Percentiles rank a stretch among this genome's conserved stretches.
Conservation (phyloP, 2,888 invertebrate genomes). For the Imbricaverruca yamaguchii region DNA sequence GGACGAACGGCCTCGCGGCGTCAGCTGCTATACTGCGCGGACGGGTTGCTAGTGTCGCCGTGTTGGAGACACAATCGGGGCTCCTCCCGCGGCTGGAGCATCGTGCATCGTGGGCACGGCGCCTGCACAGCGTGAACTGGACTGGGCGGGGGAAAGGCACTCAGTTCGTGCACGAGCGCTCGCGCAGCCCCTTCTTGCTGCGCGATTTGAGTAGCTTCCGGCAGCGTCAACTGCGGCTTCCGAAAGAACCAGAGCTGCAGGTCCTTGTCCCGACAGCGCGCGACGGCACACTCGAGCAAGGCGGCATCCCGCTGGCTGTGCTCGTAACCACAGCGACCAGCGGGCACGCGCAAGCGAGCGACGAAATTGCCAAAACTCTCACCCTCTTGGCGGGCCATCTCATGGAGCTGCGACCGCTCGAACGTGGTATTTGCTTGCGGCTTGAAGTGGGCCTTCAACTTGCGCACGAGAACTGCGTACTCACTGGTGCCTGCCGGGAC, state of each 20-base stretch:
- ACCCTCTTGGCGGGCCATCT: not conserved
- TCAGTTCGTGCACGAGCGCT: too few species aligned
- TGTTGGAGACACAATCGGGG: too few species aligned
- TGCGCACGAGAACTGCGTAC: not conserved
- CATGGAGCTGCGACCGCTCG: not conserved
- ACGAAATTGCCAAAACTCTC: not conserved
- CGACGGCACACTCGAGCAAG: not conserved
- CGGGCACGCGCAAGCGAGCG: not conserved
- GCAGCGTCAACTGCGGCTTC: not conserved
- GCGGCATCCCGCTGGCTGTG: not conserved
- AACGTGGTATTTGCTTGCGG: not conserved
- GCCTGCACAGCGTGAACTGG: too few species aligned
- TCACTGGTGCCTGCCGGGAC: not conserved
- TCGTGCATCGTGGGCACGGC: too few species aligned
- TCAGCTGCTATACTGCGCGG: too few species aligned
- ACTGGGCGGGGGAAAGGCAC: too few species aligned
- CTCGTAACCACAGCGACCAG: not conserved
- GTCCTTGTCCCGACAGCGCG: not conserved
- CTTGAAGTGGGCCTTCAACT: not conserved
- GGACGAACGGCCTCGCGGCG: too few species aligned
- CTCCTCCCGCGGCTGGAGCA: too few species aligned
- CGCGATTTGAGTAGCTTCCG: not conserved
- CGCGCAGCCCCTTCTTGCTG: too few species aligned
- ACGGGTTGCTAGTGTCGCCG: too few species aligned
- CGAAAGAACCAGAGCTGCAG: not conserved